Evolutionary conservation across 1,140 invertebrate genomes (phyloP), one percentile per base, ranked within the genome.

Genomic region (Alviniconcha marisindica): DNA sequence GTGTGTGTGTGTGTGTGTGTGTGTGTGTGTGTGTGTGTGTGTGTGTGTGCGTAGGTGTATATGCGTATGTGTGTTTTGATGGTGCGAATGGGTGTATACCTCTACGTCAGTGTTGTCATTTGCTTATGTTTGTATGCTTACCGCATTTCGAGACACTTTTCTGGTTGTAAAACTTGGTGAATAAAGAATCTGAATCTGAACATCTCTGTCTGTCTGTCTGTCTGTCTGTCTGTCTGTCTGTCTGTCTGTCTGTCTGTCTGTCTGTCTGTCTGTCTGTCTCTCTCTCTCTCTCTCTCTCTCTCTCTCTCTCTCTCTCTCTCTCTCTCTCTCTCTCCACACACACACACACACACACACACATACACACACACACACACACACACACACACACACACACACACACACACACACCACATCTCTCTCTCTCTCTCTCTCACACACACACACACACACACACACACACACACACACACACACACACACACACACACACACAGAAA

Each of bases 371-470:
- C 12, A 69, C 63, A 69, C 63, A 69, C 63, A 69, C 7, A 24
- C 33, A 69, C 63, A 24, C 33, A 69, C 63, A 69, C 24, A 69
- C 63, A 69, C 63, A 69, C 63, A 69, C 33, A 69, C 63, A 69
- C 44, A 18, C 44, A 48, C 44, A 48, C 44, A 48, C 44, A 48
- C 44, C 18, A 10, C 44, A 48, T 48, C 44, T 48, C 44, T 48
- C 44, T 48, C 60, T n/a, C 10, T 1, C 38, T 42, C 71, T 24
- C 71, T 33, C 2, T 36, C 24, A 54, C 36, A 1, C 28, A 33
- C 28, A 21, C 38, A 77, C n/a, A 12, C 76, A 48, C 44, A 1
- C 31, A 4, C 0, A 51, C 31, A 12, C 42, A 36, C 42, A 7
- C 42, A 77, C 31, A 56, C 42, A 5, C 76, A 51, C 36, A 77